Evolutionary conservation across 2,888 invertebrate species (phyloP).

Genomic region (Diadegma fenestrale): DNA sequence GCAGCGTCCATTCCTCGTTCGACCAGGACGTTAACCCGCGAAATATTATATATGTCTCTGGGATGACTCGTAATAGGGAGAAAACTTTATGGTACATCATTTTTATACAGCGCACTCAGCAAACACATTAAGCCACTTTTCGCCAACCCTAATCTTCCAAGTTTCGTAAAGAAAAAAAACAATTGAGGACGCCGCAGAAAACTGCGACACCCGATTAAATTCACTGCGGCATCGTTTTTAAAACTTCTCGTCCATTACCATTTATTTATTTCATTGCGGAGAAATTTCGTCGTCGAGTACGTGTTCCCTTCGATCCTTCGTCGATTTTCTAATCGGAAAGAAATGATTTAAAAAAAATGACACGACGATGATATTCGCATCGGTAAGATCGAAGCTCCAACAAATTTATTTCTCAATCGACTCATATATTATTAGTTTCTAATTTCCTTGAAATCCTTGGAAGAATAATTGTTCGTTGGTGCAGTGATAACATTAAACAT

Average conservation of each 20-base stretch:
- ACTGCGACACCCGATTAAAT: background rate
- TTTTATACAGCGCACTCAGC: background rate
- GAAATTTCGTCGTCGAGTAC: background rate
- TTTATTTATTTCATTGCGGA: background rate
- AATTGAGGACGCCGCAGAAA: background rate
- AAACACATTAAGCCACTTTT: background rate
- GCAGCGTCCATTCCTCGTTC: constrained; percentile 35
- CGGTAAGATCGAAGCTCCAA: background rate
- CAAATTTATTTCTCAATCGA: background rate
- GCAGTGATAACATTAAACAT: background rate
- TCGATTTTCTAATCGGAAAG: background rate
- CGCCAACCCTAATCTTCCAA: background rate
- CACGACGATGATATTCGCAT: background rate
- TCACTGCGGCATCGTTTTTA: background rate
- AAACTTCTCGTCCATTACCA: background rate
- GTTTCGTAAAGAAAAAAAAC: background rate
- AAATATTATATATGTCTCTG: constrained; percentile 11
- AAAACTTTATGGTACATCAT: constrained; percentile 7
- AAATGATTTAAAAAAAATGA: background rate
- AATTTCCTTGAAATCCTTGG: background rate
- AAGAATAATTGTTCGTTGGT: background rate
- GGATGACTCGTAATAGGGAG: constrained; percentile 1
- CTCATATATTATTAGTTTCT: background rate
- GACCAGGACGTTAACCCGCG: constrained; percentile 22
- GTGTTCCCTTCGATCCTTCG: too few relatives aligned